Conservation (phyloP, 2,888 invertebrate species). For the Hymenopus coronatus region DNA sequence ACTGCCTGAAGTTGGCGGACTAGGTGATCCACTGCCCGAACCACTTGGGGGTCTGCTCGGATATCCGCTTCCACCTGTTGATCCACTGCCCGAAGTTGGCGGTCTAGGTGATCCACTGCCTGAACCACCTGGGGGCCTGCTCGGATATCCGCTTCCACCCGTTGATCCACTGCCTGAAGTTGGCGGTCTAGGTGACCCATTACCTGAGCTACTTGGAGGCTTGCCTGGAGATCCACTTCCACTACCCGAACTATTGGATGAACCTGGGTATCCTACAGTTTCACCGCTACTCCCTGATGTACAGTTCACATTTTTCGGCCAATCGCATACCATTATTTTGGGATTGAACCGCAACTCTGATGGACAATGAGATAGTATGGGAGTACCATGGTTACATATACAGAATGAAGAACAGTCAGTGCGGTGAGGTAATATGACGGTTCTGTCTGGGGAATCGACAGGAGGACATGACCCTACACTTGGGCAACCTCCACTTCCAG, state of each 20-base stretch:
- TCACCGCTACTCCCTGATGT: not conserved
- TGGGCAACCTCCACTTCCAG: not conserved
- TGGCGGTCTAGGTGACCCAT: too few species aligned
- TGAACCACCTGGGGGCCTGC: too few species aligned
- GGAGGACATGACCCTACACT: slow-evolving; percentile 2
- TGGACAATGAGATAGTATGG: slow-evolving; percentile 36
- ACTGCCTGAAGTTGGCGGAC: too few species aligned
- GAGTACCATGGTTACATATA: slow-evolving; percentile 36
- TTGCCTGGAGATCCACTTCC: not conserved
- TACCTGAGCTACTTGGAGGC: not conserved
- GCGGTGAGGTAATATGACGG: slow-evolving; percentile 19
- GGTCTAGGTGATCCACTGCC: not conserved
- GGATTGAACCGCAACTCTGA: slow-evolving; percentile 37
- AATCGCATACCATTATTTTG: slow-evolving; percentile 36
- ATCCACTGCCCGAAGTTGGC: not conserved
- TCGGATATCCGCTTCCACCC: too few species aligned
- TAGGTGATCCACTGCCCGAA: not conserved
- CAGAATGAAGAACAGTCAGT: slow-evolving; percentile 31
- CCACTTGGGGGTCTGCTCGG: too few species aligned
- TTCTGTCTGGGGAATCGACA: slow-evolving; percentile 4
- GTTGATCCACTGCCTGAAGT: not conserved
- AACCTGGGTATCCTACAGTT: not conserved
- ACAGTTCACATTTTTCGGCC: slow-evolving; percentile 36
- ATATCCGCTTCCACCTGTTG: too few species aligned
- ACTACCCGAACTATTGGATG: not conserved